These are phyloP conservation scores for Eupleurogrammus muticus DNA, from an alignment of 2,797 vertebrate genomes.

Conservation along the genomic window DNA sequence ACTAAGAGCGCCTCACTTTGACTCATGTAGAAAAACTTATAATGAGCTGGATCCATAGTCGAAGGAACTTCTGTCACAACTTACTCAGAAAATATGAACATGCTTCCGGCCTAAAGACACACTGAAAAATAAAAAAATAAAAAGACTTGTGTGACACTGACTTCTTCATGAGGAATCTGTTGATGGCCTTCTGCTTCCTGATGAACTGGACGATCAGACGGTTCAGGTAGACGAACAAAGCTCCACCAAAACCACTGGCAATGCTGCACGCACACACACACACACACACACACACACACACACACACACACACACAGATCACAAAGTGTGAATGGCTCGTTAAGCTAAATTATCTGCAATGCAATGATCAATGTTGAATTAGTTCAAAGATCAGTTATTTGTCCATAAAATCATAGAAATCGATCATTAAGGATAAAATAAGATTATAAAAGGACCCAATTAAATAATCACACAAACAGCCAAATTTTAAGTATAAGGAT, in stretches of 20 bases:
- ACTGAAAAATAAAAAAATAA: no score
- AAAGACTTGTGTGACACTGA: slow-evolving; percentile 73
- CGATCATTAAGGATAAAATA: no score
- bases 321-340: slow-evolving; percentile 2
- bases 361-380: no score
- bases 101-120: no score
- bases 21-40: no score
- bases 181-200: slow-evolving; percentile 96
- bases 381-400: no score
- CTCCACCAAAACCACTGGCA: slow-evolving; percentile 94
- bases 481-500: no score
- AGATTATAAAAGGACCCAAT: no score
- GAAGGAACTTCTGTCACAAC: not conserved
- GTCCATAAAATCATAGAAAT: no score
- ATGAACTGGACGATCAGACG: slow-evolving; percentile 97
- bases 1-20: no score
- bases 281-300: not conserved
- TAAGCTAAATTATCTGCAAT: no score
- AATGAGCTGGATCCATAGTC: not conserved
- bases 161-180: slow-evolving; percentile 99
- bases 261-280: slow-evolving; percentile 80
- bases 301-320: not conserved
- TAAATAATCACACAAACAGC: no score
- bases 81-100: not conserved
- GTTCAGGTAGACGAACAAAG: slow-evolving; percentile 96